Conservation (phyloP, 1,140 invertebrate genomes). For the Caenorhabditis elegans region WBcel235 BX284606.5:5122501-5123000, state of each 20-base stretch:
- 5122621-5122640: not conserved
- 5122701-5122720: too few species aligned
- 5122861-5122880: not conserved
- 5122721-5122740: too few species aligned
- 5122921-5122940: conserved; percentile 1
- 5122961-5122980: not conserved
- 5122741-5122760: too few species aligned
- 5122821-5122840: not conserved
- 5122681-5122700: too few species aligned
- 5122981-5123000: conserved; percentile 26
- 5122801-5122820: not conserved
- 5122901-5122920: too few species aligned
- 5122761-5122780: not conserved
- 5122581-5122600: not conserved
- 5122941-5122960: not conserved
- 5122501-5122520: too few species aligned
- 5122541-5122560: not conserved
- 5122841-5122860: not conserved
- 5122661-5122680: conserved; percentile 19
- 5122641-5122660: conserved; percentile 25
- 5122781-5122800: not conserved
- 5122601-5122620: not conserved
- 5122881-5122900: too few species aligned
- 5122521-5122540: not conserved
- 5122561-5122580: not conserved